phyloP scores from a whole-genome alignment of 2,113 vertebrate species.

The Antigone vipio region DNA sequence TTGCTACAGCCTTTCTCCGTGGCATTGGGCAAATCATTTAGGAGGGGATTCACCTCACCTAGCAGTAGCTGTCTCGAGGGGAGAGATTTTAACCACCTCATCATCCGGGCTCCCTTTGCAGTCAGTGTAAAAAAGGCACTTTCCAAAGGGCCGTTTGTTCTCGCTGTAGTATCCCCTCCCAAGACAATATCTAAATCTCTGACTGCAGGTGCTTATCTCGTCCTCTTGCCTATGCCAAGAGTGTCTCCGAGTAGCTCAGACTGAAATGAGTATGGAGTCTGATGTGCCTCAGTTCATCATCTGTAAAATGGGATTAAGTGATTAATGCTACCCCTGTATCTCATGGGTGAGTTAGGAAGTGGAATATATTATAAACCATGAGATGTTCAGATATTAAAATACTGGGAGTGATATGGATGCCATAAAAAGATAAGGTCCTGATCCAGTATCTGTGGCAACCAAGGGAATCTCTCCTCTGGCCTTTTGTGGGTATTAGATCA shows the following conservation, averaged over 20 bases:
- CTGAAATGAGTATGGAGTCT: constrained; percentile 22
- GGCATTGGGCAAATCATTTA: neutral
- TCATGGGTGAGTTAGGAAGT: constrained; percentile 37
- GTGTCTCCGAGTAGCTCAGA: neutral
- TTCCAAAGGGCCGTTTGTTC: neutral
- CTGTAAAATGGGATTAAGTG: constrained; percentile 68
- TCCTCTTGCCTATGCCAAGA: constrained; percentile 41
- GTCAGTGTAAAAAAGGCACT: neutral
- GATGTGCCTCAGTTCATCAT: constrained; percentile 48
- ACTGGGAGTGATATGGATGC: constrained; percentile 50
- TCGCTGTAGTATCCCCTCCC: neutral
- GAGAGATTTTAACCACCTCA: neutral
- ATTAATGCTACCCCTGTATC: constrained; percentile 55
- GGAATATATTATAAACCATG: constrained; percentile 29
- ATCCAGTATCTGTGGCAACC: constrained; percentile 72
- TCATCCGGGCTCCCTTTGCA: neutral
- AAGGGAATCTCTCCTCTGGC: constrained; percentile 68
- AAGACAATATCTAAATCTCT: constrained; percentile 24
- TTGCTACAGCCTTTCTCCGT: neutral
- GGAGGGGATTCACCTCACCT: neutral
- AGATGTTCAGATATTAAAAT: constrained; percentile 64
- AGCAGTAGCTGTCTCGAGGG: neutral
- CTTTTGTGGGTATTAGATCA: constrained; percentile 72
- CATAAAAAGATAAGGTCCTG: constrained; percentile 68
- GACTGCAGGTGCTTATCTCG: constrained; percentile 48